These are phyloP conservation scores for Bellardia pandia DNA, from an alignment of 2,888 invertebrate genomes.

Conservation along the genomic window DNA sequence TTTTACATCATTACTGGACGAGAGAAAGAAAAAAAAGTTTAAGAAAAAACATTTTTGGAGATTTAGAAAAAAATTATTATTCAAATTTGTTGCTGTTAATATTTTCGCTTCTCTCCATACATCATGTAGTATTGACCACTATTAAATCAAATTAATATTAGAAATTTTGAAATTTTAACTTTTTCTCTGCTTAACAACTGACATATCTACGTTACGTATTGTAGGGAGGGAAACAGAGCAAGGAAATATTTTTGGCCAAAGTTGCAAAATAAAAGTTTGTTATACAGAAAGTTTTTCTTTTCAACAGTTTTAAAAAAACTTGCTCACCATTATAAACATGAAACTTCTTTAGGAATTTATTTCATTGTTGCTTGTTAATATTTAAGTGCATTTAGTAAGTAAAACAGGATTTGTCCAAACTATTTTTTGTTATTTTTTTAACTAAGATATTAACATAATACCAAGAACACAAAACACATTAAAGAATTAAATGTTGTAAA, in stretches of 20 bases:
- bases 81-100: constrained; percentile 1
- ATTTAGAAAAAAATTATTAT: background rate
- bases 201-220: background rate
- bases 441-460: background rate
- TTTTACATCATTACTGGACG: constrained; percentile 17
- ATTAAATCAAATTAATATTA: constrained; percentile 37
- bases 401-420: background rate
- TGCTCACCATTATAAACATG: background rate
- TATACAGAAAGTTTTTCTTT: constrained; percentile 1
- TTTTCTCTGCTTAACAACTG: background rate
- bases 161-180: constrained; percentile 6
- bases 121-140: constrained; percentile 37
- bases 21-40: background rate
- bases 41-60: background rate
- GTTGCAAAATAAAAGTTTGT: constrained; percentile 32
- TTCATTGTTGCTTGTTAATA: constrained; percentile 26
- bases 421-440: background rate
- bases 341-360: constrained; percentile 11
- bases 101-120: background rate
- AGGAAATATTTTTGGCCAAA: background rate
- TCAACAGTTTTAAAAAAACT: background rate
- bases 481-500: background rate
- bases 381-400: constrained; percentile 27
- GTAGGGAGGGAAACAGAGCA: background rate
- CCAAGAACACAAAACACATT: background rate